Conservation (phyloP, 1,140 invertebrate species). For the Lordiphosa clarofinis region DNA sequence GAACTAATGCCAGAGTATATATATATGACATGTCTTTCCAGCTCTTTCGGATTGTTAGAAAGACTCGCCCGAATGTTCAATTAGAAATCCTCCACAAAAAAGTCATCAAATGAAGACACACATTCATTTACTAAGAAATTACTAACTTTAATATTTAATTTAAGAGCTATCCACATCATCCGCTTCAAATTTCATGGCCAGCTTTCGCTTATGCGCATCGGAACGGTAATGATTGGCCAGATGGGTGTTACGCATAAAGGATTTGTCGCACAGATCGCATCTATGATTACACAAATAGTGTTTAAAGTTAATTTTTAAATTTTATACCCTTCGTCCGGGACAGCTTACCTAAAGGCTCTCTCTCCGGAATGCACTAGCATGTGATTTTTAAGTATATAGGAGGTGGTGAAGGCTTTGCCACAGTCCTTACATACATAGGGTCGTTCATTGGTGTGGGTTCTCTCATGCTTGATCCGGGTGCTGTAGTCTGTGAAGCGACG, state of each 20-base stretch:
- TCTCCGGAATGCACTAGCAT: slow-evolving; percentile 68
- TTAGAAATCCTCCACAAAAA: too few species aligned
- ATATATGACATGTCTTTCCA: too few species aligned
- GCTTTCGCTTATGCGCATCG: slow-evolving; percentile 51
- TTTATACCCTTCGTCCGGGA: too few species aligned
- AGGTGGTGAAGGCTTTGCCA: slow-evolving; percentile 82
- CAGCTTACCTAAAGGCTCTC: slow-evolving; percentile 51
- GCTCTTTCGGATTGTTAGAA: too few species aligned
- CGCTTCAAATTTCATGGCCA: too few species aligned
- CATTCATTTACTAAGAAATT: too few species aligned
- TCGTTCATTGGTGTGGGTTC: slow-evolving; percentile 82
- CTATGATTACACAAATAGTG: slow-evolving; percentile 14
- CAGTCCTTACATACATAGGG: slow-evolving; percentile 82
- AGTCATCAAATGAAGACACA: too few species aligned
- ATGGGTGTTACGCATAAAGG: slow-evolving; percentile 61
- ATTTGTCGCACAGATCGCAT: slow-evolving; percentile 64
- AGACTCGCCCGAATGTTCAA: too few species aligned
- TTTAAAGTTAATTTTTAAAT: not conserved
- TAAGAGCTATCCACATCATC: not conserved
- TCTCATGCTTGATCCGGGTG: slow-evolving; percentile 63
- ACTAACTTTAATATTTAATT: not conserved
- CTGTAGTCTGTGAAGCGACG: slow-evolving; percentile 67
- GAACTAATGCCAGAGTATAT: too few species aligned
- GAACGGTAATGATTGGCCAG: slow-evolving; percentile 60
- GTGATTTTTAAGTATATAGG: slow-evolving; percentile 67